These are phyloP conservation scores for Tinea pellionella DNA, from an alignment of 2,888 invertebrate genomes.

Conservation along the genomic window DNA sequence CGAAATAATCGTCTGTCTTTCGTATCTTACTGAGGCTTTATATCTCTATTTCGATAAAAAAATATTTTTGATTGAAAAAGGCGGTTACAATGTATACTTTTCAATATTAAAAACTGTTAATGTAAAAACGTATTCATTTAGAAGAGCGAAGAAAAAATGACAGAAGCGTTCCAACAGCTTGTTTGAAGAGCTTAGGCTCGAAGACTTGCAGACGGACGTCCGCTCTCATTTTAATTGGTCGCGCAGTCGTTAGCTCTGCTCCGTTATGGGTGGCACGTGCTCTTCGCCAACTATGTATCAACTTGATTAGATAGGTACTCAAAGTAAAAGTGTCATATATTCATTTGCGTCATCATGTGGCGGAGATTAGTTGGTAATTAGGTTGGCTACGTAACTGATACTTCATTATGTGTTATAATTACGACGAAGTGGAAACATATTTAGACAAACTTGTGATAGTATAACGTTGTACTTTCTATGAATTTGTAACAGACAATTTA, in stretches of 20 bases:
- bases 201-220: slow-evolving; percentile 9
- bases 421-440: background rate
- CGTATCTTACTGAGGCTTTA: background rate
- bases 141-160: background rate
- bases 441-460: background rate
- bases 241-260: slow-evolving; percentile 33
- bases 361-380: slow-evolving; percentile 1
- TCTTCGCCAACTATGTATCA: slow-evolving; percentile 32
- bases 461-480: background rate
- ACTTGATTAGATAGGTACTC: slow-evolving; percentile 34
- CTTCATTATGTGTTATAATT: background rate
- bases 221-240: slow-evolving; percentile 33
- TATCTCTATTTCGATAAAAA: background rate
- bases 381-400: slow-evolving; percentile 10
- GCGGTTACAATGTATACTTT: too few species aligned
- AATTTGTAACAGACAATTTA: background rate
- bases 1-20: background rate
- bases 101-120: too few species aligned
- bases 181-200: slow-evolving; percentile 8
- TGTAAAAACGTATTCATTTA: background rate
- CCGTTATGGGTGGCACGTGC: slow-evolving; percentile 31
- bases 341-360: slow-evolving; percentile 23
- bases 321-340: slow-evolving; percentile 41
- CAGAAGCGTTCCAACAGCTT: slow-evolving; percentile 4
- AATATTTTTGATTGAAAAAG: too few species aligned